A percentile compares a stretch with the other conserved stretches of the same genome.
phyloP scores from a whole-genome alignment of 2,888 invertebrate species.

The Epinotia bilunana region DNA sequence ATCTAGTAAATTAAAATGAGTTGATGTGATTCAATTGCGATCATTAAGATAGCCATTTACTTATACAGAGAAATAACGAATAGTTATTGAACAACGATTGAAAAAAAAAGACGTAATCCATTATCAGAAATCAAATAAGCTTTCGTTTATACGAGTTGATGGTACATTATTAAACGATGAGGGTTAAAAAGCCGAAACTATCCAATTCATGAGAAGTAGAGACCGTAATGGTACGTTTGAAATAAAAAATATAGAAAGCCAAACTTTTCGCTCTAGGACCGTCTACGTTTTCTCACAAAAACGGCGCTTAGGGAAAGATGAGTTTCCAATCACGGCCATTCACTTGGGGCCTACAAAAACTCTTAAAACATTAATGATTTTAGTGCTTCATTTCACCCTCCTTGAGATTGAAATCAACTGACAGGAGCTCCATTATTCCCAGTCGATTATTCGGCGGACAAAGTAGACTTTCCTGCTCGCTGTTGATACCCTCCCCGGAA shows the following conservation, averaged over 20 bases:
- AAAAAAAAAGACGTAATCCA: too few relatives aligned
- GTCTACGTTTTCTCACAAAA: not conserved
- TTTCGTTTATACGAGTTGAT: too few relatives aligned
- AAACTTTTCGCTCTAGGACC: not conserved
- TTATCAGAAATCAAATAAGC: too few relatives aligned
- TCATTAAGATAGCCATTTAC: too few relatives aligned
- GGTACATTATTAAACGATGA: too few relatives aligned
- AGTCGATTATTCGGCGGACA: constrained; percentile 19
- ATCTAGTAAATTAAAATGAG: too few relatives aligned
- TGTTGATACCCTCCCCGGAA: constrained; percentile 20
- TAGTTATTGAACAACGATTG: too few relatives aligned
- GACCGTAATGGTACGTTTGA: not conserved
- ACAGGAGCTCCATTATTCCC: constrained; percentile 24
- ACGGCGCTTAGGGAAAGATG: not conserved
- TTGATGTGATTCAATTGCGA: too few relatives aligned
- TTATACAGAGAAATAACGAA: too few relatives aligned
- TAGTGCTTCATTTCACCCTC: constrained; percentile 28
- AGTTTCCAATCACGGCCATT: not conserved
- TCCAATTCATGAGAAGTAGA: too few relatives aligned
- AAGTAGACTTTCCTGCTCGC: constrained; percentile 10
- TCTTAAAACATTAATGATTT: constrained; percentile 17
- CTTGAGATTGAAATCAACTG: constrained; percentile 34
- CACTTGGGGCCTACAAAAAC: constrained; percentile 5
- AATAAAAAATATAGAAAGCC: not conserved
- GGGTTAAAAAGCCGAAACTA: too few relatives aligned